These are phyloP conservation scores for Sula dactylatra DNA, from an alignment of 2,113 vertebrate genomes.

Conservation along the genomic window DNA sequence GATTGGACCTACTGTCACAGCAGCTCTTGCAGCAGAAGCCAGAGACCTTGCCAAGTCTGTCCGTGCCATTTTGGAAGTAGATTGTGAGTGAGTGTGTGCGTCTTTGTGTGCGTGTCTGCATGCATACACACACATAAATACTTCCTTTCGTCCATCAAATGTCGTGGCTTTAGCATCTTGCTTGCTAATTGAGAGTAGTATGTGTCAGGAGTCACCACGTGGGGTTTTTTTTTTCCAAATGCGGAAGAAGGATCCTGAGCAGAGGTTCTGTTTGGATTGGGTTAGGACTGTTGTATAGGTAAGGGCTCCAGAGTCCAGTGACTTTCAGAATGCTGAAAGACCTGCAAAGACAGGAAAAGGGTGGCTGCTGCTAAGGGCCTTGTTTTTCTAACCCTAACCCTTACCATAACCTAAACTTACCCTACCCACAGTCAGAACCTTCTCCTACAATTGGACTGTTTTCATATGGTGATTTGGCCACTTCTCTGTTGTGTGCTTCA, in stretches of 20 bases:
- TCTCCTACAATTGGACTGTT: not conserved
- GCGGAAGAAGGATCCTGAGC: not conserved
- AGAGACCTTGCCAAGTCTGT: slow-evolving; percentile 84
- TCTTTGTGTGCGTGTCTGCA: not conserved
- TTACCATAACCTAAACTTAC: not conserved
- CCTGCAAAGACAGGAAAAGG: not conserved
- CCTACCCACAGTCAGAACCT: not conserved
- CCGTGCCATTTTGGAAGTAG: slow-evolving; percentile 82
- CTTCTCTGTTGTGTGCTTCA: not conserved
- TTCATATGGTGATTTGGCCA: too few relatives aligned
- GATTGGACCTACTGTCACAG: slow-evolving; percentile 63
- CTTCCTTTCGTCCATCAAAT: not conserved
- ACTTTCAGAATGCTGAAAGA: not conserved
- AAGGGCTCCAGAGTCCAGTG: not conserved
- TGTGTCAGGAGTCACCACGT: not conserved
- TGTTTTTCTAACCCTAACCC: not conserved
- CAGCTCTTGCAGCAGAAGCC: slow-evolving; percentile 81
- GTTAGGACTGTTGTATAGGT: not conserved
- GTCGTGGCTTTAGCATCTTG: not conserved
- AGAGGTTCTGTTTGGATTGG: not conserved
- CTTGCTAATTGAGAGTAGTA: not conserved
- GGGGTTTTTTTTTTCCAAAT: not conserved
- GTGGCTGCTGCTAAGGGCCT: not conserved
- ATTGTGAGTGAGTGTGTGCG: slow-evolving; percentile 80
- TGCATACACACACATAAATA: too few relatives aligned